phyloP scores from a whole-genome alignment of 1,140 invertebrate genomes.

The Caenorhabditis inopinata region DNA sequence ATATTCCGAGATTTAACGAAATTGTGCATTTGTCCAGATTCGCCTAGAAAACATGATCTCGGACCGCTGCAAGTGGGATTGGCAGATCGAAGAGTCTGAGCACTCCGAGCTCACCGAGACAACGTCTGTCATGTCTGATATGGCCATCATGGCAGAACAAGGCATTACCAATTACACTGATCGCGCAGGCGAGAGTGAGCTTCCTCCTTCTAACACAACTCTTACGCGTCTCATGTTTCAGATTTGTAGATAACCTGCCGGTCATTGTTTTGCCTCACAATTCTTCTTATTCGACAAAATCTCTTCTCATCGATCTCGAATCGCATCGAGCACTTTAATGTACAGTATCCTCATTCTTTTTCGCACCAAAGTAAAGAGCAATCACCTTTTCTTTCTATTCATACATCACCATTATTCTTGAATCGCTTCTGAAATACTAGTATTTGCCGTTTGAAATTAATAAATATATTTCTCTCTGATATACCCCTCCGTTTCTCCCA shows the following conservation, averaged over 20 bases:
- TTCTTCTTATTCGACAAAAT: not conserved
- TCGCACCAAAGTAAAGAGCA: not conserved
- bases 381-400: not conserved
- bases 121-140: slow-evolving; percentile 16
- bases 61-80: slow-evolving; percentile 9
- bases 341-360: slow-evolving; percentile 3
- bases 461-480: too few relatives aligned
- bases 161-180: slow-evolving; percentile 1
- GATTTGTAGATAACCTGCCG: not conserved
- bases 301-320: slow-evolving; percentile 20
- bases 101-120: slow-evolving; percentile 22
- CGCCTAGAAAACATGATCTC: not conserved
- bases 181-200: not conserved
- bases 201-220: too few relatives aligned
- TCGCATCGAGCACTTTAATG: slow-evolving; percentile 1
- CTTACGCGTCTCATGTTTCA: not conserved
- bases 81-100: slow-evolving; percentile 3
- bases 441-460: not conserved
- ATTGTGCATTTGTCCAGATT: not conserved
- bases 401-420: not conserved
- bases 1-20: too few relatives aligned
- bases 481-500: too few relatives aligned
- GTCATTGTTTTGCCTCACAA: not conserved
- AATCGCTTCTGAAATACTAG: not conserved
- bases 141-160: slow-evolving; percentile 6